Base-by-base conservation (phyloP, 2,113 vertebrate genomes). In the Pelusios castaneus region DNA sequence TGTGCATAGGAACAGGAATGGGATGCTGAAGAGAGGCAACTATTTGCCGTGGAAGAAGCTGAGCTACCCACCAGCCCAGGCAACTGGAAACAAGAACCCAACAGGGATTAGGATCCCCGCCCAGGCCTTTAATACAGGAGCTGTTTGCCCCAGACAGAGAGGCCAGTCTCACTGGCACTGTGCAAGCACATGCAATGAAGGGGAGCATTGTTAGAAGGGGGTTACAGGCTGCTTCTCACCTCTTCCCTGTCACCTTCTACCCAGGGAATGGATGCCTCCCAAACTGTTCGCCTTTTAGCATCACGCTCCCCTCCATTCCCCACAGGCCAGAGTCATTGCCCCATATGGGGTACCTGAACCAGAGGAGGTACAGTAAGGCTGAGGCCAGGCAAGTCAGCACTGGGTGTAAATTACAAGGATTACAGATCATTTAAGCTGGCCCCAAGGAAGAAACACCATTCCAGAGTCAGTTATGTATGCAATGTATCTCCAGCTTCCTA, bases 401-500 rank as follows among this genome's bases (percentile, higher is more conserved):
- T 5, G 5, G 38, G 6, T 41, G 41, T 41, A 41, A 43, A 10
- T 11, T 41, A 38, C n/a, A 12, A 22, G 12, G 41, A 22, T 45
- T 75, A 75, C 3, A 14, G 73, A 75, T 45, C 34, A 67, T 67
- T 67, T 38, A 67, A 38, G 34, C 10, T 75, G 24, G 24, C 73
- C 43, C 38, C 43, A 13, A 45, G 16, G 55, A 6, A 12, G n/a
- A 22, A 38, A 34, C 11, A 70, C 77, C 87, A 41, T 1, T 12
- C 12, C 7, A 0, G 3, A 6, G 19, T 60, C 52, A 12, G 14
- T 45, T 41, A 27, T 45, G 43, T 75, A 27, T 24, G 41, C 43
- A 47, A 25, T 45, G 38, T 12, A 25, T 43, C 41, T 75, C 41
- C 73, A 67, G 63, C 73, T 75, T 45, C 38, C 13, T 43, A 43